These are phyloP conservation scores for Falco punctatus DNA, from an alignment of 2,113 vertebrate species.

Conservation along the genomic window DNA sequence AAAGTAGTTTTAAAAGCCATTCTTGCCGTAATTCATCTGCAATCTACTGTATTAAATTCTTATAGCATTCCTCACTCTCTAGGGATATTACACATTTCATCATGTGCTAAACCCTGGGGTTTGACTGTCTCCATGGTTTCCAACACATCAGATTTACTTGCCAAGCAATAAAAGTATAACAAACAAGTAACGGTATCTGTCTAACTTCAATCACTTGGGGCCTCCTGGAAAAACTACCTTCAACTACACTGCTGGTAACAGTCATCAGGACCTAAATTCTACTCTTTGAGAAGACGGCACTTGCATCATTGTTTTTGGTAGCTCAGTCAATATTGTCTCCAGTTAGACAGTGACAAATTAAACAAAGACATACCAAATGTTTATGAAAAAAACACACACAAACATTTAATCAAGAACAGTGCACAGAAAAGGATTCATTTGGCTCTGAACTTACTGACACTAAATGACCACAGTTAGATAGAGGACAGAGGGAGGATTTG, in stretches of 20 bases:
- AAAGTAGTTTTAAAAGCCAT: neutral
- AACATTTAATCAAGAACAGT: neutral
- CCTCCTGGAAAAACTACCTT: neutral
- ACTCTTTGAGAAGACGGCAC: neutral
- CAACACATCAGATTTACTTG: neutral
- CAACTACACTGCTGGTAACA: neutral
- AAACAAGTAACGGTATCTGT: neutral
- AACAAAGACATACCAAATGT: neutral
- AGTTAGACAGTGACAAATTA: neutral
- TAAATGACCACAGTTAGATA: neutral
- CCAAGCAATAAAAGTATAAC: neutral
- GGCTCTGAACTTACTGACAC: neutral
- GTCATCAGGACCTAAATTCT: neutral
- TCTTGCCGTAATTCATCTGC: neutral
- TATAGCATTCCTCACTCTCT: neutral
- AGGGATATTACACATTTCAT: neutral
- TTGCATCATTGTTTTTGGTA: neutral
- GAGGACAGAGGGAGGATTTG: neutral
- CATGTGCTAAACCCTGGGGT: neutral
- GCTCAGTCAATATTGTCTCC: neutral
- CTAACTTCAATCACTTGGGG: neutral
- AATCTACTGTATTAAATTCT: neutral
- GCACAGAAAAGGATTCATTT: neutral
- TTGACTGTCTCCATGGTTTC: neutral
- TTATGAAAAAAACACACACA: neutral